These are phyloP conservation scores for Hylia prasina DNA, from an alignment of 2,113 vertebrate genomes.

Conservation along the genomic window DNA sequence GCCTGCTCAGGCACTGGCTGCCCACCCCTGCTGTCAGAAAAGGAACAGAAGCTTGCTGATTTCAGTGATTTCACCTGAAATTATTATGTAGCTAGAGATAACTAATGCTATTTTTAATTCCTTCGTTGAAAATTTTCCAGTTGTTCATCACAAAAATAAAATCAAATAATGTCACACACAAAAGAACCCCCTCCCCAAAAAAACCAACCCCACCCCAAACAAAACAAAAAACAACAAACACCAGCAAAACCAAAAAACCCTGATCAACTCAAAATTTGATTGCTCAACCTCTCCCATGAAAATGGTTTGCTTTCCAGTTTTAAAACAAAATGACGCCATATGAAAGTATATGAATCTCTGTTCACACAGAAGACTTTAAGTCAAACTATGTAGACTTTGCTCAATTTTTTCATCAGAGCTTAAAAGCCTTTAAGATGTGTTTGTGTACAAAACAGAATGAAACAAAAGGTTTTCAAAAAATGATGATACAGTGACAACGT, in stretches of 20 bases:
- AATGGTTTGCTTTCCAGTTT: not conserved
- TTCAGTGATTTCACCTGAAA: not conserved
- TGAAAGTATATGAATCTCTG: not conserved
- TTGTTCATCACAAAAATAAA: not conserved
- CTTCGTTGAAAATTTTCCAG: not conserved
- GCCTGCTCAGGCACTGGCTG: not conserved
- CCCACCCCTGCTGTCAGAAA: not conserved
- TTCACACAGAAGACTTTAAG: not conserved
- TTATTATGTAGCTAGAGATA: not conserved
- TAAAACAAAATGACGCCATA: not conserved
- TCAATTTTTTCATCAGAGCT: not conserved
- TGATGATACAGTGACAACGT: not conserved
- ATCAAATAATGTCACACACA: not conserved
- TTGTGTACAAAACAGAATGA: not conserved
- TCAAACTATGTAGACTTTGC: not conserved
- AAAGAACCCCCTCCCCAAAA: not conserved
- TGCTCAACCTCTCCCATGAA: not conserved
- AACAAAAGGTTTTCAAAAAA: not conserved
- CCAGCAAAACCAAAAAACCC: not conserved
- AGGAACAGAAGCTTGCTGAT: not conserved
- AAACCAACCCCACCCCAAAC: not conserved
- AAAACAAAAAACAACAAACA: not conserved
- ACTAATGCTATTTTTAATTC: not conserved
- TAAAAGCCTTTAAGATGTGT: not conserved
- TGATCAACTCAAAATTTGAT: not conserved